Evolutionary conservation across 2,113 vertebrate genomes (phyloP), one percentile per base, ranked within the genome.

Genomic region (Mellivora capensis): DNA sequence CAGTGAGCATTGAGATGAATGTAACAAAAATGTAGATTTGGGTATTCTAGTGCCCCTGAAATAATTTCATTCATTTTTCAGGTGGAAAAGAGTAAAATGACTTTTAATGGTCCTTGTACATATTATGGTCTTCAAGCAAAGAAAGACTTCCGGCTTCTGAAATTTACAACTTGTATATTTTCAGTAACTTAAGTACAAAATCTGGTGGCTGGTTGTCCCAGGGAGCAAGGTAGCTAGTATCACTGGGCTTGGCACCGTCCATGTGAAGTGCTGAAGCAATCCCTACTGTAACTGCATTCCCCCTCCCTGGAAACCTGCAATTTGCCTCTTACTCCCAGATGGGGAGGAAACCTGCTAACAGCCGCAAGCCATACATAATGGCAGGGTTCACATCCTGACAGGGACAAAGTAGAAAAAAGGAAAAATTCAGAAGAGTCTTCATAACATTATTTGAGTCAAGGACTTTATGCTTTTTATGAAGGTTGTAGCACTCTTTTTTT

Each of bases 291-390:
- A 79, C 81, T 93, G 91, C 14, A 31, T 97, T 97, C 80, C 93
- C 96, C 95, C 84, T 98, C 98, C 98, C 83, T 98, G 97, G 98
- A 98, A 98, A 98, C 97, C 90, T 98, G 97, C 0, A 18, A 39
- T 97, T 98, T 97, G 94, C 96, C 87, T 93, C 77, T 89, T 87
- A 72, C 90, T 98, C 98, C 98, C 98, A 97, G 98, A 94, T 91
- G 98, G 90, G 97, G 90, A 98, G 98, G 98, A 98, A 98, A 95
- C 94, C 96, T 96, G 82, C 83, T 96, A 8, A 4, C 93, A 98
- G 96, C 96, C 97, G 12, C 92, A 93, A 96, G 96, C 97, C 91
- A 72, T 96, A 4, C 82, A 72, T 98, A 57, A 96, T 72, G 3
- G 87, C 97, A 95, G 87, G 87, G 84, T 97, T 96, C 96, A 97